Conservation (phyloP, 2,797 vertebrate genomes). For the Remorina albescens region DNA sequence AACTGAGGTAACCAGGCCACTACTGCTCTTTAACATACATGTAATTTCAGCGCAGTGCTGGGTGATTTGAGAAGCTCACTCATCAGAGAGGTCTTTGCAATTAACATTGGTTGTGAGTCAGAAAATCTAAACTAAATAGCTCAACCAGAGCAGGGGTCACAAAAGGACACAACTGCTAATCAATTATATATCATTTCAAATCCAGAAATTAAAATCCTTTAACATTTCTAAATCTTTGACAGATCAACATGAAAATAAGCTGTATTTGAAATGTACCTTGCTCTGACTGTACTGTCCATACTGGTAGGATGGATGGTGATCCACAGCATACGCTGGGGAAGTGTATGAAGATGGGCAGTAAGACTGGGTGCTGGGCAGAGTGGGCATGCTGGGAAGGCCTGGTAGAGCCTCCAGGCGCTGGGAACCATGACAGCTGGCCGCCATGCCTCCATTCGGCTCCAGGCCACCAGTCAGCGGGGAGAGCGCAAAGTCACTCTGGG, state of each 20-base stretch:
- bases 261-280: constrained; percentile 83
- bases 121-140: constrained; percentile 50
- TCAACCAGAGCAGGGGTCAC: constrained; percentile 24
- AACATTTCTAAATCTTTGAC: constrained; percentile 20
- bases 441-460: constrained; percentile 93
- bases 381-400: constrained; percentile 83
- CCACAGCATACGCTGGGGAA: constrained; percentile 94
- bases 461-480: constrained; percentile 95
- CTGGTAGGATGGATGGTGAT: constrained; percentile 96
- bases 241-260: constrained; percentile 16
- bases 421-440: constrained; percentile 93
- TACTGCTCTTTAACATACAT: constrained; percentile 38
- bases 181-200: constrained; percentile 18
- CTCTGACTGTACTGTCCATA: constrained; percentile 98
- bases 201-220: constrained; percentile 3
- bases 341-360: constrained; percentile 97
- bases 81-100: constrained; percentile 72
- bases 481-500: constrained; percentile 96
- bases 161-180: constrained; percentile 27
- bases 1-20: constrained; percentile 67
- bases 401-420: constrained; percentile 95
- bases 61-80: constrained; percentile 74
- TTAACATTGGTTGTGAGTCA: constrained; percentile 59
- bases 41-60: constrained; percentile 65
- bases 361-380: constrained; percentile 93